Evolutionary conservation across 2,797 vertebrate species (phyloP), one percentile per base, ranked within the genome.

Genomic region (Brotula barbata): DNA sequence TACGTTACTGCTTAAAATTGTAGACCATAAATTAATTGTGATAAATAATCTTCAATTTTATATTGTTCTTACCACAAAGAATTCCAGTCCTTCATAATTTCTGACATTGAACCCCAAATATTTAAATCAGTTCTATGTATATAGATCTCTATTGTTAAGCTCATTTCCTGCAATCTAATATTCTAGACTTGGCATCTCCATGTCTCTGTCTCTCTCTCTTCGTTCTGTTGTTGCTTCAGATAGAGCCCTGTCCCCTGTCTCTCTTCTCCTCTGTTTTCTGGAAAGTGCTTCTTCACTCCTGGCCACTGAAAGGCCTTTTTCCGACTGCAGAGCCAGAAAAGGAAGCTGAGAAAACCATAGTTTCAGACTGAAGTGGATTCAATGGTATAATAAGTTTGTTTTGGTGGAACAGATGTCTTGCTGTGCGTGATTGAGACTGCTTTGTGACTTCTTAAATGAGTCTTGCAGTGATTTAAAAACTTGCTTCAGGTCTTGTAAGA

Each of bases 321-420:
- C 82, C 86, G 20, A 70, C 78, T 58, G 36, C 69, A 63, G 75
- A 86, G 80, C 88, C 89, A 87, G 82, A 81, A 82, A 81, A 77
- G 81, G 81, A 89, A 82, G 72, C 85, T 75, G 85, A 85, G 75
- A 86, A 83, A 87, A 65, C 82, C 71, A 71, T 85, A 83, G 77
- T 83, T 78, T 88, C 80, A 79, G 78, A 82, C 80, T 67, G 78
- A 84, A 77, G 87, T 85, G 90, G 91, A 92, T 83, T 90, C 89
- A 91, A 93, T 92, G 92, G 91, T 92, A 92, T 52, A 67, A 92
- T 52, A 67, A 62, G 50, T 68, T n/a, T 51, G 44, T 50, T 22
- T 62, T 68, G 64, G 56, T 65, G 56, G 23, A 39, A 51, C 15
- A 43, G 17, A 58, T 62, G 17, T 74, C 43, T 52, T 16, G 43